phyloP scores from a whole-genome alignment of 2,113 vertebrate genomes.

The Mormyrus lacerda region DNA sequence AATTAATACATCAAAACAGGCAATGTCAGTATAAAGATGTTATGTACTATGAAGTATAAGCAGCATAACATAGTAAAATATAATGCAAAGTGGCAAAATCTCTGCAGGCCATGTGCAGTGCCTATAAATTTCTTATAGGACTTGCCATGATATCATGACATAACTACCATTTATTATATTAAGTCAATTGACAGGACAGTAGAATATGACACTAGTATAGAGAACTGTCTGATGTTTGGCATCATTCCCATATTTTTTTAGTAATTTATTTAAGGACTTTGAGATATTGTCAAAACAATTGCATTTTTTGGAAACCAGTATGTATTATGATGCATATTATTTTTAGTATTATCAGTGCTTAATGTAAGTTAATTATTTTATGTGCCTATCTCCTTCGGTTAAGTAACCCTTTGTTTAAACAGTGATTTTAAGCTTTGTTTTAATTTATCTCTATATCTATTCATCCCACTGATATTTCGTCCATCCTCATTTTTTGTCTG shows the following conservation, averaged over 20 bases:
- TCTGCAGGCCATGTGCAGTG: neutral
- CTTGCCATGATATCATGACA: neutral
- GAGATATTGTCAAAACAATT: neutral
- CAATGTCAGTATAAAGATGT: neutral
- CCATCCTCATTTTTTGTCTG: neutral
- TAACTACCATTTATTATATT: neutral
- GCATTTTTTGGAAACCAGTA: neutral
- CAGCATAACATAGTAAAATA: neutral
- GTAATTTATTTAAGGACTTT: no score
- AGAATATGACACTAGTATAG: neutral
- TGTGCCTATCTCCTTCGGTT: neutral
- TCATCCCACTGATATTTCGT: neutral
- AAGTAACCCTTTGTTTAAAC: neutral
- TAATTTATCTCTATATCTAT: neutral
- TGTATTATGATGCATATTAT: neutral
- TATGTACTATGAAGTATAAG: neutral
- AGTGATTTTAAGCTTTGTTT: neutral
- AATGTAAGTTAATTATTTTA: neutral
- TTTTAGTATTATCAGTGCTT: neutral
- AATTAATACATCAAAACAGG: neutral
- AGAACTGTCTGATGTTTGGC: neutral
- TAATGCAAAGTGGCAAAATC: neutral
- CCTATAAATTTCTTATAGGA: neutral
- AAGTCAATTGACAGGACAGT: neutral
- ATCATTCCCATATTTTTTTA: neutral